A percentile compares a stretch with the other conserved stretches of the same genome.
phyloP scores from a whole-genome alignment of 2,888 invertebrate genomes.

The Drosophila helvetica region DNA sequence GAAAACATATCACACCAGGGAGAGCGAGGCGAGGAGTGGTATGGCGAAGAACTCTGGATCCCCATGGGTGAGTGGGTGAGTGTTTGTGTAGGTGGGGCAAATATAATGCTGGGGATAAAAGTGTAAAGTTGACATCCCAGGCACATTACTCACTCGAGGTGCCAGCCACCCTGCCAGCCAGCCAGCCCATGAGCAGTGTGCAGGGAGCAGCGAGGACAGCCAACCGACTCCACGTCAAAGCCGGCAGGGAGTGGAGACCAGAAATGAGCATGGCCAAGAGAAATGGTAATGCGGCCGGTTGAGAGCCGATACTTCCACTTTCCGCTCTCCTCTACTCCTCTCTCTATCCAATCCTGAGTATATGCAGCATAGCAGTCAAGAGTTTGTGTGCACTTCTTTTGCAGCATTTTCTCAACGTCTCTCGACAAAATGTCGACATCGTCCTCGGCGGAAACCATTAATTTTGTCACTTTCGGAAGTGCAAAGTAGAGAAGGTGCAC shows the following conservation, averaged over 20 bases:
- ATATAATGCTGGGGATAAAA: slow-evolving; percentile 79
- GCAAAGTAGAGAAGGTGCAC: slow-evolving; percentile 35
- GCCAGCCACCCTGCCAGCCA: slow-evolving; percentile 47
- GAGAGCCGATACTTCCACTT: slow-evolving; percentile 24
- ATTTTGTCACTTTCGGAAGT: slow-evolving; percentile 75
- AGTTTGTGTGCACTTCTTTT: slow-evolving; percentile 49
- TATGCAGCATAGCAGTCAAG: slow-evolving; percentile 53
- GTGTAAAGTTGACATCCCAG: slow-evolving; percentile 80
- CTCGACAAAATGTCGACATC: slow-evolving; percentile 67
- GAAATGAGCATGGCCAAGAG: slow-evolving; percentile 75
- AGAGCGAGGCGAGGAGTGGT: neutral
- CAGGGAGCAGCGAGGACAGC: slow-evolving; percentile 35
- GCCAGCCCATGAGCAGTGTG: neutral
- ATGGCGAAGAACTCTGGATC: slow-evolving; percentile 8
- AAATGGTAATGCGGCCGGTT: slow-evolving; percentile 70
- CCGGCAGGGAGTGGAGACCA: slow-evolving; percentile 55
- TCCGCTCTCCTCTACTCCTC: neutral
- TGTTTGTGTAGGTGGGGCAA: slow-evolving; percentile 69
- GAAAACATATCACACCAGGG: slow-evolving; percentile 72
- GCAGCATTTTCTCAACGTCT: slow-evolving; percentile 62
- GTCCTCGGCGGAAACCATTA: slow-evolving; percentile 75
- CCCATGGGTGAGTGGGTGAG: slow-evolving; percentile 24
- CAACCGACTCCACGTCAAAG: slow-evolving; percentile 77
- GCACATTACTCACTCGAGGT: slow-evolving; percentile 79
- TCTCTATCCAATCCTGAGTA: slow-evolving; percentile 40